These are phyloP conservation scores for Scalopus aquaticus DNA, from an alignment of 2,113 vertebrate genomes.

Conservation along the genomic window DNA sequence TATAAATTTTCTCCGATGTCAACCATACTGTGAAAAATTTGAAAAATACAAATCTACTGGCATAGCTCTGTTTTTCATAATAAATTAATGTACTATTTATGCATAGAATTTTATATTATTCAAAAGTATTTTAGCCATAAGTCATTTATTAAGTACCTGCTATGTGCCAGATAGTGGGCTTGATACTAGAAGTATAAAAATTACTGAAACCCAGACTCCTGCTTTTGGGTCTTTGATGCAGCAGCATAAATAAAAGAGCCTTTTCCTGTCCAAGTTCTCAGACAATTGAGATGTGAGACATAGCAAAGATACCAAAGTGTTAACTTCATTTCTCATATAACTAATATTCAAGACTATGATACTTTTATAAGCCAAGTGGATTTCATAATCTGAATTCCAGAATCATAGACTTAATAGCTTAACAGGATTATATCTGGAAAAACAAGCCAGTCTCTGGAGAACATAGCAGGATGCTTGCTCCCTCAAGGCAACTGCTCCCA, in stretches of 20 bases:
- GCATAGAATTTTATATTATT: background rate
- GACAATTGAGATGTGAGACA: background rate
- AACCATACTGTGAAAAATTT: background rate
- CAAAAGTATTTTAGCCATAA: background rate
- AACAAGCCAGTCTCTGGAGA: background rate
- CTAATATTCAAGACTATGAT: background rate
- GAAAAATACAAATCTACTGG: background rate
- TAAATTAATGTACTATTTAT: conserved; percentile 1
- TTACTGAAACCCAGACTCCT: background rate
- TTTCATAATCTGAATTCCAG: background rate
- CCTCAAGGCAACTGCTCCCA: background rate
- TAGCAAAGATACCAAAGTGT: background rate
- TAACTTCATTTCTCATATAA: background rate
- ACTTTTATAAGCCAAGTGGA: background rate
- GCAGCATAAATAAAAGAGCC: background rate
- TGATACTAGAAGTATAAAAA: background rate
- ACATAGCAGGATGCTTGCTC: background rate
- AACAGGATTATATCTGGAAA: background rate
- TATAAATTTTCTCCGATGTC: background rate
- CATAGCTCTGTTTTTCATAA: background rate
- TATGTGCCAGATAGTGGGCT: background rate
- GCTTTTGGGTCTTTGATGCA: background rate
- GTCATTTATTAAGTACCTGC: background rate
- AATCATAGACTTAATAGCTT: background rate
- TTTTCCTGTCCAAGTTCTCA: conserved; percentile 13